Evolutionary conservation across 2,113 vertebrate species (phyloP), one percentile per base, ranked within the genome.

Genomic region (Urocynchramus pylzowi): DNA sequence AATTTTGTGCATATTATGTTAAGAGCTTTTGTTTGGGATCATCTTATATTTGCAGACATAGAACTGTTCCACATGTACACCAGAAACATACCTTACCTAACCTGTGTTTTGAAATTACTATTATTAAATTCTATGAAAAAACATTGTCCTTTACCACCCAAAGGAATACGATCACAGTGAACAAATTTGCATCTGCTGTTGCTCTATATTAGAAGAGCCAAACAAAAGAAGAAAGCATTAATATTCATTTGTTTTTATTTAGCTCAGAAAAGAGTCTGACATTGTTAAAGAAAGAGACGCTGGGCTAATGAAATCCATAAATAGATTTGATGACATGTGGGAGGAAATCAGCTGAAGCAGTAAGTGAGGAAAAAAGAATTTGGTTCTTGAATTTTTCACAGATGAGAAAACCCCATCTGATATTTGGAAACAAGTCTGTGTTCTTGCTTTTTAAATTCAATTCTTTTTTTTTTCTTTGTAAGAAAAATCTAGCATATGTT

Each of bases 221-320:
- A 94, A 95, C 73, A 91, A 92, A 91, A 91, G 68, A 84, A 79
- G 24, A 70, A 30, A 41, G 19, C 65, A 96, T 95, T 89, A 92
- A 91, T 87, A 95, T 88, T 92, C 24, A 88, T 88, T 95, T 77
- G 84, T 89, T 87, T 81, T 85, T 94, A 77, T 75, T 93, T 93
- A 94, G 90, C 74, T 84, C 44, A 75, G 77, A 86, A 85, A 61
- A 93, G 47, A 89, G 30, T 27, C 77, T 87, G 84, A 83, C 56
- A 35, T 84, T 60, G 31, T 74, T 90, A 77, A 75, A 87, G 70
- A 41, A 89, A 79, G 82, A 91, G 67, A 89, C 0, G 0, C 44
- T 74, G 76, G 69, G 73, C 54, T 95, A 86, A 73, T 88, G 76
- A 95, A 82, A 89, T 67, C 84, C 84, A 87, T 82, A 91, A 92